These are phyloP conservation scores for Dendroctonus valens DNA, from an alignment of 1,140 invertebrate species.

Conservation along the genomic window DNA sequence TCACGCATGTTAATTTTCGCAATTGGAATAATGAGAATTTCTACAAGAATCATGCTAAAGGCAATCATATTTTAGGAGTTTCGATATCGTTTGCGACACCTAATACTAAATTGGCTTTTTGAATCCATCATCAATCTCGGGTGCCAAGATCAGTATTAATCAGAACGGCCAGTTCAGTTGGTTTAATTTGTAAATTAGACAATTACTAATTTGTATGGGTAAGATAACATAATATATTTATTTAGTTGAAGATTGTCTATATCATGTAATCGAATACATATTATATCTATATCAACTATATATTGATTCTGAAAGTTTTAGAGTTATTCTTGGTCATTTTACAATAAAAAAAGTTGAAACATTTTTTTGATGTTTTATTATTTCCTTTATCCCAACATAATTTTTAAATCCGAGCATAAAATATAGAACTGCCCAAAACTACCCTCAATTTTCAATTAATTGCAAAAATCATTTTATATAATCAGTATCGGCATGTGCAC, in stretches of 20 bases:
- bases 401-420: background rate
- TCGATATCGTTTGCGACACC: constrained; percentile 13
- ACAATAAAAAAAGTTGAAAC: constrained; percentile 49
- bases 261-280: constrained; percentile 49
- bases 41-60: constrained; percentile 26
- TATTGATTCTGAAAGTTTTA: constrained; percentile 50
- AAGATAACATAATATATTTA: constrained; percentile 37
- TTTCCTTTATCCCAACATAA: background rate
- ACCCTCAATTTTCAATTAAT: too few species aligned
- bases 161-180: constrained; percentile 48
- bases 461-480: too few species aligned
- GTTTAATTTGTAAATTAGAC: constrained; percentile 36
- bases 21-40: background rate
- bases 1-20: background rate
- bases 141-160: constrained; percentile 50
- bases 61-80: constrained; percentile 21
- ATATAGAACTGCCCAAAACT: too few species aligned
- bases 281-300: constrained; percentile 50
- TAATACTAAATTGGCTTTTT: constrained; percentile 30
- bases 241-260: constrained; percentile 44
- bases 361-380: constrained; percentile 17
- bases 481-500: too few species aligned
- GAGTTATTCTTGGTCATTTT: constrained; percentile 53
- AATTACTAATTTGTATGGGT: constrained; percentile 37
- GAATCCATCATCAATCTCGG: constrained; percentile 36